Base-by-base conservation (phyloP, 2,888 invertebrate species). In the Chironomus riparius region DNA sequence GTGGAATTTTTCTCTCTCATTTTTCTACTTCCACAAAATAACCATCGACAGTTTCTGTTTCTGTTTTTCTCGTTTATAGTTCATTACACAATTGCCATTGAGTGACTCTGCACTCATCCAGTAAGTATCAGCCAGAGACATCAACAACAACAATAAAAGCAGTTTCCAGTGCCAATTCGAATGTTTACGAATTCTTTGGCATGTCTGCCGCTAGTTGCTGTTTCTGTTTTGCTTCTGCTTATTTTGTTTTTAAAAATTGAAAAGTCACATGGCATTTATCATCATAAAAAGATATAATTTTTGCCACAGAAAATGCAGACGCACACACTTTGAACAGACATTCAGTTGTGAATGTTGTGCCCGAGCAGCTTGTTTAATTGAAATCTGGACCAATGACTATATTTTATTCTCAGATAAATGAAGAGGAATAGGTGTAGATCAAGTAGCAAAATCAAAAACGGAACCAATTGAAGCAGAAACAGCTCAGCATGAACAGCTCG, bases 61-160 rank as follows among this genome's bases (percentile, higher is more conserved):
- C 62, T 65, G 65, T 65, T 65, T 65, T 65, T 24, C 65, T 65
- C 65, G 21, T 65, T 65, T 22, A 65, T 65, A 65, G 65, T 65
- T 65, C 65, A 65, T 65, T 65, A 65, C 65, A 65, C 65, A 65
- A 65, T 65, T 65, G 65, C 65, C 65, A 65, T 65, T 65, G 65
- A 65, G 65, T 24, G 65, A 65, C 56, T 56, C 18, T 56, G 56
- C 56, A 56, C 15, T 56, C 56, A 56, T 56, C 7, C 56, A 56
- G 18, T 15, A 56, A 18, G 18, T 56, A 15, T 56, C n/a, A n/a
- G 50, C 13, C 3, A 5, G 5, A 3, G 5, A 5, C 38, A 38
- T 10, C 38, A 38, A 38, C 38, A 38, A 38, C 10, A 38, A 1
- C 50, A 18, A 7, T 15, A n/a, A n/a, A n/a, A n/a, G n/a, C n/a